Percentiles rank a stretch among this genome's conserved stretches.
Conservation (phyloP, 1,140 invertebrate genomes). For the Drosophila cardini region DNA sequence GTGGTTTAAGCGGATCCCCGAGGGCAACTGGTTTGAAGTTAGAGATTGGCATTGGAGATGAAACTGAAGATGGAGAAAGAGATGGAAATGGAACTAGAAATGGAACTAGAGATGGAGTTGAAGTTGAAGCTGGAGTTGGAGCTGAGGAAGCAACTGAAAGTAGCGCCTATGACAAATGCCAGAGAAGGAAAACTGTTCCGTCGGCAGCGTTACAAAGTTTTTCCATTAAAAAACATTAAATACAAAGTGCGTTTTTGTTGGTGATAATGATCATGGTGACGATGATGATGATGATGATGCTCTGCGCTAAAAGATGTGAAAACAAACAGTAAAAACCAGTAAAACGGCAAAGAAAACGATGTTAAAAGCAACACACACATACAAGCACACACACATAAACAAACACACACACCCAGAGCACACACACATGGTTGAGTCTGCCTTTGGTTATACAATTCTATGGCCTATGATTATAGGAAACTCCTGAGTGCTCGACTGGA, state of each 20-base stretch:
- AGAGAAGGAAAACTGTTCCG: slow-evolving; percentile 48
- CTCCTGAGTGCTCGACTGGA: slow-evolving; percentile 6
- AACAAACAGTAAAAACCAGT: slow-evolving; percentile 55
- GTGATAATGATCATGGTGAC: slow-evolving; percentile 20
- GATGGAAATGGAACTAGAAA: slow-evolving; percentile 1
- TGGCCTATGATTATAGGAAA: slow-evolving; percentile 28
- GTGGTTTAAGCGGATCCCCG: slow-evolving; percentile 51
- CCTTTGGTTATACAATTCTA: slow-evolving; percentile 4
- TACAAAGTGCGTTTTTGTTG: slow-evolving; percentile 60
- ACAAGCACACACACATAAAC: neutral
- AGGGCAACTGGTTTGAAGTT: slow-evolving; percentile 42
- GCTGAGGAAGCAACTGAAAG: slow-evolving; percentile 8
- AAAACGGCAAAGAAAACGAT: slow-evolving; percentile 31
- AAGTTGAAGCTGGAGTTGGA: neutral
- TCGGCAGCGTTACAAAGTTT: slow-evolving; percentile 57
- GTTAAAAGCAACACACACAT: slow-evolving; percentile 33
- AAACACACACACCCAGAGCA: slow-evolving; percentile 8
- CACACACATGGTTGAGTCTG: slow-evolving; percentile 10
- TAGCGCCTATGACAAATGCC: slow-evolving; percentile 60
- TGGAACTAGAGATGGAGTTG: slow-evolving; percentile 16
- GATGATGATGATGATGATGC: slow-evolving; percentile 27
- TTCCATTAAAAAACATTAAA: slow-evolving; percentile 68
- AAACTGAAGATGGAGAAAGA: neutral
- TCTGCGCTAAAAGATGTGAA: slow-evolving; percentile 30
- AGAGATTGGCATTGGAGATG: slow-evolving; percentile 32